A percentile compares a stretch with the other conserved stretches of the same genome.
Evolutionary conservation across 2,888 invertebrate species (phyloP).

Genomic region (Tuberolachnus salignus): DNA sequence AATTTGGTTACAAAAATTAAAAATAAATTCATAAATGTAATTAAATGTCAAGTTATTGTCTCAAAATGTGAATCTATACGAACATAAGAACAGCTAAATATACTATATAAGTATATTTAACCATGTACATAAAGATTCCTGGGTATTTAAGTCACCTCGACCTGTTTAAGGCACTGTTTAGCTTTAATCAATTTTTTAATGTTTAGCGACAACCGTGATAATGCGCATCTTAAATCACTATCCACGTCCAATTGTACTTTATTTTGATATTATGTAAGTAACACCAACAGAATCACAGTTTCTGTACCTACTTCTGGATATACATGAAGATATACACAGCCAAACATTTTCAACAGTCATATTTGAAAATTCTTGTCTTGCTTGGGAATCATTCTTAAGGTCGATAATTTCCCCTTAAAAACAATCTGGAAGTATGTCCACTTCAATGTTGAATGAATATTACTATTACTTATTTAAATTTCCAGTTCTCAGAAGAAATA

Average conservation of each 20-base stretch:
- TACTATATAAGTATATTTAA: too few relatives aligned
- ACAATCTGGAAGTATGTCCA: neutral
- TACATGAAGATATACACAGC: neutral
- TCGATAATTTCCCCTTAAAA: neutral
- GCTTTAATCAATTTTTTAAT: conserved; percentile 10
- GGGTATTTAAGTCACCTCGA: too few relatives aligned
- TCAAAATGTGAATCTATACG: too few relatives aligned
- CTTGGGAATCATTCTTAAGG: conserved; percentile 21
- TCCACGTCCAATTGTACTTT: conserved; percentile 4
- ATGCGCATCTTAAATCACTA: conserved; percentile 17
- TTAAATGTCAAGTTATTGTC: too few relatives aligned
- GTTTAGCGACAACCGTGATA: conserved; percentile 20
- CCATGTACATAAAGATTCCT: too few relatives aligned
- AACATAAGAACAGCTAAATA: too few relatives aligned
- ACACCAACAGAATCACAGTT: neutral
- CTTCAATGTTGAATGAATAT: neutral
- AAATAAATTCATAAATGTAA: too few relatives aligned
- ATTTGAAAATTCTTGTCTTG: neutral
- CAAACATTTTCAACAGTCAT: neutral
- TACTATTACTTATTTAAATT: neutral
- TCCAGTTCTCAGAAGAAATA: neutral
- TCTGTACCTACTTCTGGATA: neutral
- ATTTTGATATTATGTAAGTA: neutral
- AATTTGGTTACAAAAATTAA: too few relatives aligned
- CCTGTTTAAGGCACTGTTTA: conserved; percentile 9